Conservation (phyloP, 1,140 invertebrate genomes). For the Agraylea sexmaculata region DNA sequence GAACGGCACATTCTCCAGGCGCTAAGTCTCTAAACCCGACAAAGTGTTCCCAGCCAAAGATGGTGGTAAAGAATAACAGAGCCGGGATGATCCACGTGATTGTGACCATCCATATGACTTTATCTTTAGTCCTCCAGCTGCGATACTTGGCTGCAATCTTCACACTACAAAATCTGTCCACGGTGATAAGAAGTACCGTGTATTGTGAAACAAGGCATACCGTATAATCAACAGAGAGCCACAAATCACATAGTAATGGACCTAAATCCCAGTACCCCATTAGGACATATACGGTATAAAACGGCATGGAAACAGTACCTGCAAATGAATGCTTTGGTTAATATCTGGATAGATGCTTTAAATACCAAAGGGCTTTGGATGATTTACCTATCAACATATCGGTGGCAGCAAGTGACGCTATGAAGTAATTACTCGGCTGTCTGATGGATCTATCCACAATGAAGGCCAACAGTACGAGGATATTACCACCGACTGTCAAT, state of each 20-base stretch:
- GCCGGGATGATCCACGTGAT: constrained; percentile 98
- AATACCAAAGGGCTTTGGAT: constrained; percentile 2
- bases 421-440: constrained; percentile 99
- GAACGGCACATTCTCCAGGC: constrained; percentile 88
- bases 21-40: constrained; percentile 79
- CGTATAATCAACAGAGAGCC: constrained; percentile 98
- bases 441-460: constrained; percentile 93
- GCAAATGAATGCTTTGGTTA: constrained; percentile 28
- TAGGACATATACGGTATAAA: constrained; percentile 92
- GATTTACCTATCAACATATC: constrained; percentile 92
- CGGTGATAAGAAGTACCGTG: constrained; percentile 96
- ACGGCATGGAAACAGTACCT: constrained; percentile 89
- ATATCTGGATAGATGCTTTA: constrained; percentile 1
- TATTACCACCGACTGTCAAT: constrained; percentile 89
- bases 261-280: constrained; percentile 96
- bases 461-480: constrained; percentile 92
- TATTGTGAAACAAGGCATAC: constrained; percentile 98
- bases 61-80: constrained; percentile 93
- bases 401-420: constrained; percentile 93
- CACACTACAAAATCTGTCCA: constrained; percentile 97
- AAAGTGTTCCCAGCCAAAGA: constrained; percentile 99
- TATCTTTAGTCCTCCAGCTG: constrained; percentile 90
- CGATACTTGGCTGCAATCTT: constrained; percentile 97
- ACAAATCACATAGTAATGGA: constrained; percentile 91
- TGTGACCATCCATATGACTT: constrained; percentile 84